Base-by-base conservation (phyloP, 2,888 invertebrate species). In the Atherix ibis region DNA sequence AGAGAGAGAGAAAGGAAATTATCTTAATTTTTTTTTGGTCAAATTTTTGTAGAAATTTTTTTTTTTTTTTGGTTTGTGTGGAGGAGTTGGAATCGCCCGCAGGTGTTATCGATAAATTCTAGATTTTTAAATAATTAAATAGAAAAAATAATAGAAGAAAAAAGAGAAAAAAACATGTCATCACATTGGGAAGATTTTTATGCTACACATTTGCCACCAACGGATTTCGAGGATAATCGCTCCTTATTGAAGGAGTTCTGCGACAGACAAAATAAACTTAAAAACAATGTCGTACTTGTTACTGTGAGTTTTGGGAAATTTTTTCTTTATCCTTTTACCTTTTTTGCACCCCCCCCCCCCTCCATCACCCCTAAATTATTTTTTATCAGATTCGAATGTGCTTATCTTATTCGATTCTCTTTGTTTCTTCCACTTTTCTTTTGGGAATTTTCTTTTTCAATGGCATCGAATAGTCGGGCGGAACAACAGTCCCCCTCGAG, bases 401-500 rank as follows among this genome's bases (percentile, higher is more conserved):
- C 14, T 17, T 13, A n/a, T n/a, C n/a, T n/a, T n/a, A n/a, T n/a
- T n/a, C n/a, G n/a, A 16, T 22, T 22, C 8, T 5, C 17, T n/a
- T 14, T 31, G 31, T 18, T 18, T 10, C 16, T 15, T 14, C 27
- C 9, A n/a, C 27, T n/a, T 28, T 2, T 10, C 3, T 18, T 16
- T 16, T 18, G 17, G 17, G 16, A 10, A 28, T 9, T 26, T 2
- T 3, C 4, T 15, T 10, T 2, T 28, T 16, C 2, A 14, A 8
- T 27, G 13, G 34, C 26, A 6, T 12, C 5, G 13, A 14, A 14
- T 58, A 82, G 83, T 94, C 92, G 39, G 97, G 97, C 25, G 97
- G 97, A 35, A 98, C 97, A 4, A 89, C 88, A 24, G 88, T 95
- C 4, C 97, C 97, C 0, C 59, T 98, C 36, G 98, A 98, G 55